Conservation (phyloP, 2,888 invertebrate genomes). For the Ochropleura plecta region DNA sequence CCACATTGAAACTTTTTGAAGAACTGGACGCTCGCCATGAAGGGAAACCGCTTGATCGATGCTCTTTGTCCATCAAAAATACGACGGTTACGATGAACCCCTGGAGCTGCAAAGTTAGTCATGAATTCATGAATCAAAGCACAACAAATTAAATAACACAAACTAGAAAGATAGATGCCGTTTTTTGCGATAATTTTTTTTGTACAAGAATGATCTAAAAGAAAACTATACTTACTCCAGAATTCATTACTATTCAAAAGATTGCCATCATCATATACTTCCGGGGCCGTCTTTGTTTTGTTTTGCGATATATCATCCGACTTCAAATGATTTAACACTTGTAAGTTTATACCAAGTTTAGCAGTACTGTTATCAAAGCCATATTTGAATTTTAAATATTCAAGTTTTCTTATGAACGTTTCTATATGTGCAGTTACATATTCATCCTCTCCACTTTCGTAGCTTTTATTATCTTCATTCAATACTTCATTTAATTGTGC, state of each 20-base stretch:
- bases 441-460: slow-evolving; percentile 60
- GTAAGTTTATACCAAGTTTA: slow-evolving; percentile 63
- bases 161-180: not conserved
- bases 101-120: slow-evolving; percentile 65
- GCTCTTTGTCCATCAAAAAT: slow-evolving; percentile 75
- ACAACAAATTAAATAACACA: not conserved
- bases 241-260: slow-evolving; percentile 71
- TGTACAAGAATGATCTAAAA: not conserved
- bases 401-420: slow-evolving; percentile 70
- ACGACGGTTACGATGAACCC: slow-evolving; percentile 69
- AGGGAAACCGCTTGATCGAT: slow-evolving; percentile 80
- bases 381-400: slow-evolving; percentile 69
- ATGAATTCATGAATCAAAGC: not conserved
- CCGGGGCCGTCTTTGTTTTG: not conserved
- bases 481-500: slow-evolving; percentile 75
- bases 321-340: slow-evolving; percentile 63
- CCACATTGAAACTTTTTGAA: slow-evolving; percentile 81
- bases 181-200: not conserved
- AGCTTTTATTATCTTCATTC: slow-evolving; percentile 68
- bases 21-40: slow-evolving; percentile 82
- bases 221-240: slow-evolving; percentile 75
- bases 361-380: slow-evolving; percentile 53
- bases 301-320: slow-evolving; percentile 27
- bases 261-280: slow-evolving; percentile 44
- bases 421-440: slow-evolving; percentile 66